phyloP scores from a whole-genome alignment of 2,113 vertebrate genomes.

The Clinocottus analis region DNA sequence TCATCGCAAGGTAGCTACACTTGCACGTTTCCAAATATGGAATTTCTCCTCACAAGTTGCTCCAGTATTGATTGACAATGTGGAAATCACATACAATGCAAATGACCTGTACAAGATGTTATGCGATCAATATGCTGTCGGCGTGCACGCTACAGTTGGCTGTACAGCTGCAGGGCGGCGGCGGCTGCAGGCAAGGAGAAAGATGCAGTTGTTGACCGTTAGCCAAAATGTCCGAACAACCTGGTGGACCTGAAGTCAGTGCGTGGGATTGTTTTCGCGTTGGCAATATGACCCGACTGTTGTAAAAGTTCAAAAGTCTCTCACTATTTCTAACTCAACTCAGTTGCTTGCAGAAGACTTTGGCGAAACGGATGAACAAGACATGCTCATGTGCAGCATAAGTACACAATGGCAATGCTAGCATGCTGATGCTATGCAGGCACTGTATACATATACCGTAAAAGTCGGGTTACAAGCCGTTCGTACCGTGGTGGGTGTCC shows the following conservation, averaged over 20 bases:
- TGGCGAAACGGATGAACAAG: neutral
- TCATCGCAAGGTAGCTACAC: slow-evolving; percentile 19
- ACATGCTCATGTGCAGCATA: too few species aligned
- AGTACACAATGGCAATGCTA: neutral
- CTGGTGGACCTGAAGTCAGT: neutral
- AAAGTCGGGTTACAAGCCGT: too few species aligned
- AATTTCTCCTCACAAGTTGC: slow-evolving; percentile 1
- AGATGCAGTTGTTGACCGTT: neutral
- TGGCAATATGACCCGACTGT: neutral
- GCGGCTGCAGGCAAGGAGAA: neutral
- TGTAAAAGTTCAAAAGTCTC: neutral
- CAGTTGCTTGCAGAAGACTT: neutral
- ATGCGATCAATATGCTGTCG: slow-evolving; percentile 21
- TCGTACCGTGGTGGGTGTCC: too few species aligned
- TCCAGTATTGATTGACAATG: slow-evolving; percentile 3
- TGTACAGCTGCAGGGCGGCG: neutral
- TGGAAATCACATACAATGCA: neutral
- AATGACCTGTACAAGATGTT: neutral
- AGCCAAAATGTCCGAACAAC: neutral
- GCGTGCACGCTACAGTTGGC: neutral
- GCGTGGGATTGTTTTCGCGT: neutral
- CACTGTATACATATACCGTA: neutral
- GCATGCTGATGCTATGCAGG: neutral
- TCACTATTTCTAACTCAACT: neutral
- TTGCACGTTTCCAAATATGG: slow-evolving; percentile 17